Base-by-base conservation (phyloP, 2,113 vertebrate genomes). In the Physeter macrocephalus region DNA sequence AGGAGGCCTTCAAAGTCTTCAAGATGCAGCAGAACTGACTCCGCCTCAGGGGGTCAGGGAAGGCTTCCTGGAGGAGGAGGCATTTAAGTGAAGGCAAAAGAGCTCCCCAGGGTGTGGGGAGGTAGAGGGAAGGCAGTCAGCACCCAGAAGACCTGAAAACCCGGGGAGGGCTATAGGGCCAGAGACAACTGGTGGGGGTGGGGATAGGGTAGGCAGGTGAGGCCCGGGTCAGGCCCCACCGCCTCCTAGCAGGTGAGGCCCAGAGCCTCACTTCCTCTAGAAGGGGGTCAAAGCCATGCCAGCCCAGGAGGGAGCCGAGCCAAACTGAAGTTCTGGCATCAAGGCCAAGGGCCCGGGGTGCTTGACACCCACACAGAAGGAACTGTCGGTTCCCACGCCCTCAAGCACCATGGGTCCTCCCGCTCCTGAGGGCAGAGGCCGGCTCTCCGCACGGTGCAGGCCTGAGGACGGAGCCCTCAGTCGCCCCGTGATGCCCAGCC, bases 401-500 rank as follows among this genome's bases (percentile, higher is more conserved):
- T 6, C 18, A 13, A 23, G 21, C 18, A n/a, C 31, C 49, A 36
- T 5, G 49, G 57, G n/a, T 36, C 52, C 0, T 4, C 7, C 7
- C 0, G 1, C 61, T 83, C n/a, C 36, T 8, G 2, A 36, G 14
- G 25, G 17, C 78, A 64, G 36, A 20, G 3, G 34, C 67, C 41
- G 1, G 14, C 39, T 61, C 5, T 13, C 93, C 27, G 31, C 25
- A 2, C 0, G 0, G 29, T 7, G 41, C 61, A 0, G 59, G 59
- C 0, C 2, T 6, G 62, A 23, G 29, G 83, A 8, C 1, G 3
- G 59, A 17, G 29, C 54, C 54, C 39, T 29, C 41, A 5, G 43
- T 17, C 5, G 8, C 17, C 39, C n/a, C 5, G 3, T 17, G 10
- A 0, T 0, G 3, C 59, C 57, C 11, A 10, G 25, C 5, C 17